phyloP scores from a whole-genome alignment of 2,888 invertebrate species.

The Tigriopus californicus region DNA sequence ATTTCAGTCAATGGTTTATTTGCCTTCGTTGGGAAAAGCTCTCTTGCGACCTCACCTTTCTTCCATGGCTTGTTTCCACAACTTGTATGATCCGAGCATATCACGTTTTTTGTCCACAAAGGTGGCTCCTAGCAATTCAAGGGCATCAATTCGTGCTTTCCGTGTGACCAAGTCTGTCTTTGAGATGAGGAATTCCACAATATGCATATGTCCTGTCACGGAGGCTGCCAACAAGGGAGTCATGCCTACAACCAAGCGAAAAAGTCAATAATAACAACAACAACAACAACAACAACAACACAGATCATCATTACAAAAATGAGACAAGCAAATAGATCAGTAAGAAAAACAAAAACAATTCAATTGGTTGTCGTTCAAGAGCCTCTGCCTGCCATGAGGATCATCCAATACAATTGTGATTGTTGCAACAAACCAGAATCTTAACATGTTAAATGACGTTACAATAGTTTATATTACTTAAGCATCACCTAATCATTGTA shows the following conservation, averaged over 20 bases:
- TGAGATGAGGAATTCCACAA: constrained; percentile 75
- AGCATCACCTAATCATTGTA: too few relatives aligned
- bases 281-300: too few relatives aligned
- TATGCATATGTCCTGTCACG: constrained; percentile 75
- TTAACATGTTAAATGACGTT: too few relatives aligned
- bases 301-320: too few relatives aligned
- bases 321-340: too few relatives aligned
- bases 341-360: too few relatives aligned
- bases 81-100: constrained; percentile 66
- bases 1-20: too few relatives aligned
- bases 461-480: too few relatives aligned
- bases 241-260: constrained; percentile 43
- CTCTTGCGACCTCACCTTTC: constrained; percentile 40
- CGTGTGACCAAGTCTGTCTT: constrained; percentile 45
- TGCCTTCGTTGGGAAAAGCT: constrained; percentile 17
- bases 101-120: constrained; percentile 91
- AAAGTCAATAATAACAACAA: constrained; percentile 3
- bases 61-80: constrained; percentile 81
- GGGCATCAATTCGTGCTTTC: constrained; percentile 57
- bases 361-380: too few relatives aligned
- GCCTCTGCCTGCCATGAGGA: too few relatives aligned
- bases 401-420: too few relatives aligned
- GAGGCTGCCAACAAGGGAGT: constrained; percentile 77
- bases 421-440: too few relatives aligned
- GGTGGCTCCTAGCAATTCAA: constrained; percentile 80